A percentile compares a stretch with the other conserved stretches of the same genome.
phyloP scores from a whole-genome alignment of 2,113 vertebrate species.

The Dipodomys merriami region DNA sequence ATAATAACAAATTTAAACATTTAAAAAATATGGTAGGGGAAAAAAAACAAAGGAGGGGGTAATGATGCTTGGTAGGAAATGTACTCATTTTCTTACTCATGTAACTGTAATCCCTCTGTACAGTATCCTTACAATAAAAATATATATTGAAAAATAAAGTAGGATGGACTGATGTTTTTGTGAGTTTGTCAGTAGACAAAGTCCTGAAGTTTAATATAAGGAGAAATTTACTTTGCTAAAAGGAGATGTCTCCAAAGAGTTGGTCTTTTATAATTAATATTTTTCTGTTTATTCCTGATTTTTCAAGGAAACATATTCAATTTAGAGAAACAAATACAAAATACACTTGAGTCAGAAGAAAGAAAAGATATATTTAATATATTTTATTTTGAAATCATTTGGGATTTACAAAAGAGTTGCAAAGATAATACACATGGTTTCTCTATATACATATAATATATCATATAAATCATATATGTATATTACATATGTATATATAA shows the following conservation, averaged over 20 bases:
- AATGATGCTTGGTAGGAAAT: too few relatives aligned
- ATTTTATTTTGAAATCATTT: conserved; percentile 62
- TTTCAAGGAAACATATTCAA: conserved; percentile 39
- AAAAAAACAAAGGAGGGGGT: too few relatives aligned
- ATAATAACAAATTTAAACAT: too few relatives aligned
- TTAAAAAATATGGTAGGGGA: conserved; percentile 11
- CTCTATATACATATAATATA: background rate
- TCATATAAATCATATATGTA: too few relatives aligned
- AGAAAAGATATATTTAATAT: background rate
- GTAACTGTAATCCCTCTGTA: too few relatives aligned
- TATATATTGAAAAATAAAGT: background rate
- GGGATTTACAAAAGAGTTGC: conserved; percentile 12
- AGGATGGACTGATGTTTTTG: background rate
- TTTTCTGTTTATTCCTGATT: conserved; percentile 44
- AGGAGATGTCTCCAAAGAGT: background rate
- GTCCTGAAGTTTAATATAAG: background rate
- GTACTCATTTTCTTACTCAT: too few relatives aligned
- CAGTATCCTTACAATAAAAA: too few relatives aligned
- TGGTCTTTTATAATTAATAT: background rate
- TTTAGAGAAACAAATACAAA: conserved; percentile 26
- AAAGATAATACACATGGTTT: background rate
- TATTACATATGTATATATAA: too few relatives aligned
- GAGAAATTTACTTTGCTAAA: background rate
- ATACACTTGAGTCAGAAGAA: background rate
- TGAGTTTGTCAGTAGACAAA: conserved; percentile 25